A percentile compares a stretch with the other conserved stretches of the same genome.
Conservation (phyloP, 2,888 invertebrate species). For the Leucoptera coffeella region DNA sequence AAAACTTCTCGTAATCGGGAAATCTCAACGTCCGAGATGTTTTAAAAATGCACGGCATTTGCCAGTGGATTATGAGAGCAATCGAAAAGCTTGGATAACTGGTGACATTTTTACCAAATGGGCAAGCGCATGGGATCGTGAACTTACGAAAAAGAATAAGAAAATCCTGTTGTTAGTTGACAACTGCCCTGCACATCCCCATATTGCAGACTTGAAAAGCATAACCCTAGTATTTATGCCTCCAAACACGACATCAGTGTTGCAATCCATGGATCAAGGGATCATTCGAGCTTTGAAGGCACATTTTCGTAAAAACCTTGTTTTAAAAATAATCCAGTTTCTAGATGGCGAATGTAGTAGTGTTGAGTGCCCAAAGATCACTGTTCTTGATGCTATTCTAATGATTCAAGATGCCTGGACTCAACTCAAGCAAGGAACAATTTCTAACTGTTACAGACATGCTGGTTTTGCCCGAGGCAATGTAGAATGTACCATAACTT, state of each 20-base stretch:
- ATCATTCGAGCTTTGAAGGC: constrained; percentile 11
- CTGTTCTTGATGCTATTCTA: background rate
- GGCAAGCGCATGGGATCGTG: constrained; percentile 10
- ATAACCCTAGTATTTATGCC: constrained; percentile 14
- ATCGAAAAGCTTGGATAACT: constrained; percentile 13
- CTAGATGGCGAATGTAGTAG: background rate
- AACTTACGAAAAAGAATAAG: constrained; percentile 8
- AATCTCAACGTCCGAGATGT: constrained; percentile 13
- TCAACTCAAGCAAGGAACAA: background rate
- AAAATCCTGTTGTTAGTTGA: constrained; percentile 13
- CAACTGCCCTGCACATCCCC: constrained; percentile 11
- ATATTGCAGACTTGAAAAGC: constrained; percentile 9
- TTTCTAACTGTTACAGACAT: background rate
- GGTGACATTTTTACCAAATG: constrained; percentile 9
- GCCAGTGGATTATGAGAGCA: constrained; percentile 11
- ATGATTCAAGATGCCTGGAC: background rate
- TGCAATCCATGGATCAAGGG: constrained; percentile 12
- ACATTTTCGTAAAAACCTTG: background rate
- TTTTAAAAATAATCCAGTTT: background rate
- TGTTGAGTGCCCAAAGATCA: background rate
- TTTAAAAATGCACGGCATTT: constrained; percentile 13
- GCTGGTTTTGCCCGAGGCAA: background rate
- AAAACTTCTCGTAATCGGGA: constrained; percentile 14
- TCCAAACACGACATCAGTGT: constrained; percentile 11
- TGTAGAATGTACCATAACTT: background rate